Conservation (phyloP, 2,113 vertebrate species). For the Zapus hudsonius region DNA sequence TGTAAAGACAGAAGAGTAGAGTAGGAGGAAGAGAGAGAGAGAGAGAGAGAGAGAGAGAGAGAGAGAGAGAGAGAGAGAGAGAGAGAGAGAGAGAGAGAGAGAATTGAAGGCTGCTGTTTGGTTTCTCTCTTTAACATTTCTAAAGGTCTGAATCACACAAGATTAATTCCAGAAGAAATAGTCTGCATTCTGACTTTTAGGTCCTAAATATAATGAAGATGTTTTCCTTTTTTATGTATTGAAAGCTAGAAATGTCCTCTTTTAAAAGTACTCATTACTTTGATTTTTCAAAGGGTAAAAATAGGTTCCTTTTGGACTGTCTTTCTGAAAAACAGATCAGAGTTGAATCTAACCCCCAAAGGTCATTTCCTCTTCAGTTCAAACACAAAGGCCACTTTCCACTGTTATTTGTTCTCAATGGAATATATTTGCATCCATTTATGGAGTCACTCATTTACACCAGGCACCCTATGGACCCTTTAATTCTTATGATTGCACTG, state of each 20-base stretch:
- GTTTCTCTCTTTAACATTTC: not conserved
- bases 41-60: too few relatives aligned
- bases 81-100: too few relatives aligned
- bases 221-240: slow-evolving; percentile 47
- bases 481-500: slow-evolving; percentile 5
- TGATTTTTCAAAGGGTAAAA: slow-evolving; percentile 30
- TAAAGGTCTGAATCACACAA: slow-evolving; percentile 15
- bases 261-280: slow-evolving; percentile 53
- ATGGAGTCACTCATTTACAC: not conserved
- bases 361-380: not conserved
- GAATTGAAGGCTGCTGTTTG: too few relatives aligned
- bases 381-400: slow-evolving; percentile 1
- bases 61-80: too few relatives aligned
- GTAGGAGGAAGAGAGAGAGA: not conserved
- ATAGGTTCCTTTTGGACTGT: not conserved
- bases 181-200: slow-evolving; percentile 10
- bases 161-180: slow-evolving; percentile 34
- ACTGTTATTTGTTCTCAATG: not conserved
- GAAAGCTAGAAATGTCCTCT: slow-evolving; percentile 29
- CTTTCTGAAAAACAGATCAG: slow-evolving; percentile 50
- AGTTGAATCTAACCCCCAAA: slow-evolving; percentile 42
- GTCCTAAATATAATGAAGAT: slow-evolving; percentile 63
- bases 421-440: slow-evolving; percentile 10
- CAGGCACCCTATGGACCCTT: not conserved
- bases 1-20: too few relatives aligned